Evolutionary conservation across 2,888 invertebrate genomes (phyloP), one percentile per base, ranked within the genome.

Genomic region (Tetramorium bicarinatum): DNA sequence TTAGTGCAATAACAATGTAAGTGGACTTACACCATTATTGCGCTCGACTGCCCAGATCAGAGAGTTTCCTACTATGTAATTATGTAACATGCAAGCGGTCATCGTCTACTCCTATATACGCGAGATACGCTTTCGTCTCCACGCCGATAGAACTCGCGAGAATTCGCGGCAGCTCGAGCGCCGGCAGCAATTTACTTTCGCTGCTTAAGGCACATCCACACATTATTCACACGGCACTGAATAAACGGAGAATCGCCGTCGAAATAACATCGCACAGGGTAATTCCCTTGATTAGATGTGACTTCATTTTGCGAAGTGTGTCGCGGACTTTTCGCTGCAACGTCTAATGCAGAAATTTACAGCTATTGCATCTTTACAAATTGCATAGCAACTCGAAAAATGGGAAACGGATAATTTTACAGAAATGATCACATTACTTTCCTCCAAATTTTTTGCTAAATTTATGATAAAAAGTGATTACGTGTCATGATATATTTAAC

Each of bases 191-290:
- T 87, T 90, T 88, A 89, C 91, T 92, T 91, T 92, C 88, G 88
- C 87, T 87, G 82, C 87, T 91, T 88, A 85, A 90, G 89, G 80
- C 79, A 74, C 87, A 87, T 87, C 69, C 85, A 89, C 85, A 79
- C 81, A 62, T 62, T 44, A 25, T 64, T 66, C 81, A 82, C 81
- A 82, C 54, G 49, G 67, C 76, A 75, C 90, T 87, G 87, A 88
- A 89, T 91, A 90, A 88, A 21, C 15, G 15, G 15, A 4, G 8
- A 82, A 82, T 84, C 82, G 84, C n/a, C 25, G 62, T 66, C 44
- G 64, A 81, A 90, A 87, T 86, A 84, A 87, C 89, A 87, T 87
- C 82, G 71, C 66, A 80, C 85, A 85, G 87, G 85, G 87, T 85
- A 90, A 90, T 89, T 85, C 82, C 84, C 85, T 86, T 88, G 86